Base-by-base conservation (phyloP, 1,140 invertebrate species). In the Odontomachus brunneus region DNA sequence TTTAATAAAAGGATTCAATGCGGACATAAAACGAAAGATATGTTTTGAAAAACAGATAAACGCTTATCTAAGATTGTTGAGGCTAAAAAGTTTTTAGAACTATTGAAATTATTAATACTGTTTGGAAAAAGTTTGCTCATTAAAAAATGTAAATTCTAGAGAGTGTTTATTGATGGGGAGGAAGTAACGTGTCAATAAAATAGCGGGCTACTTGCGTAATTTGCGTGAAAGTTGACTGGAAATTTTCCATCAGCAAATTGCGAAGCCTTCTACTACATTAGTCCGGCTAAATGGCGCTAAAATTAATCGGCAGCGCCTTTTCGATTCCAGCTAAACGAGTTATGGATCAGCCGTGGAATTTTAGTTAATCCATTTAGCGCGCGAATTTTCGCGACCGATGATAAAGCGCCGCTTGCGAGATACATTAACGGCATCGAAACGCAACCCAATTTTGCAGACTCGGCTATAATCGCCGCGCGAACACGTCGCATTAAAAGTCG, bases 291-390 rank as follows among this genome's bases (percentile, higher is more conserved):
- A 22, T 66, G 53, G 65, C 62, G 24, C 33, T 80, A 26, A 71
- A 80, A 71, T 80, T 80, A 48, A 80, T 80, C 33, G 33, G 33
- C 22, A 57, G 51, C 33, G 53, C 33, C 65, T 69, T 48, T 57
- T 44, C 51, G 29, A 26, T 69, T 67, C 62, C 33, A 57, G 33
- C 51, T 80, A 71, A 80, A 80, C 51, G 51, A 57, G 51, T 78
- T 78, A 80, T 44, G 51, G 22, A 22, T 71, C 51, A 29, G 49
- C n/a, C 73, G 29, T 7, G 60, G 48, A 57, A 80, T 71, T 80
- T 80, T 44, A 57, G 65, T 78, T 78, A 78, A 78, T 78, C 51
- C 65, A 71, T 80, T 69, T 80, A 69, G n/a, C 3, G 3, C 29
- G 24, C 17, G 33, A 69, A 78, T 78, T 78, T 78, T 78, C 51